These are phyloP conservation scores for Larimichthys polyactis DNA, from an alignment of 2,113 vertebrate genomes.

Conservation along the genomic window DNA sequence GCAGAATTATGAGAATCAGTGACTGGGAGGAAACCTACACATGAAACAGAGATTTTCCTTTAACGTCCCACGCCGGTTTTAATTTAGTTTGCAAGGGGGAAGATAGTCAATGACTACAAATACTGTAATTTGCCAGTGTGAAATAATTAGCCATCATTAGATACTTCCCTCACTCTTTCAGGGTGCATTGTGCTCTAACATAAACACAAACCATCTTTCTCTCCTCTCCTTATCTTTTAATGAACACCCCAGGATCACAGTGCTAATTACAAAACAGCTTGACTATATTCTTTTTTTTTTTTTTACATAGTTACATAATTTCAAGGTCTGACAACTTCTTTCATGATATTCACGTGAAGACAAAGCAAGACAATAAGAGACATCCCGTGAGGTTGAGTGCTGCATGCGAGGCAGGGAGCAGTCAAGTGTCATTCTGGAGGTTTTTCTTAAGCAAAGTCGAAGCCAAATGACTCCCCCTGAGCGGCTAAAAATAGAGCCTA, in stretches of 20 bases:
- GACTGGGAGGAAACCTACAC: conserved; percentile 46
- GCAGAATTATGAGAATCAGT: conserved; percentile 33
- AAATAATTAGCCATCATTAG: conserved; percentile 77
- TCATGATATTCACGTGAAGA: conserved; percentile 31
- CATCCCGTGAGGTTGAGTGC: neutral
- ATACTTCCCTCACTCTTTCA: conserved; percentile 50
- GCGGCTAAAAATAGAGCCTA: conserved; percentile 68
- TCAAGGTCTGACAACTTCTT: conserved; percentile 47
- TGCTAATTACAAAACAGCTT: conserved; percentile 61
- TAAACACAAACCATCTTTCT: neutral
- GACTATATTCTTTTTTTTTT: conserved; percentile 13
- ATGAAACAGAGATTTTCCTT: conserved; percentile 47
- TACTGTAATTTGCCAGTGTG: conserved; percentile 61
- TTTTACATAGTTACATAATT: conserved; percentile 49
- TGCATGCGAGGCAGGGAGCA: neutral
- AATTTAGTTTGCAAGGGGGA: conserved; percentile 64
- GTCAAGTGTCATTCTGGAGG: conserved; percentile 30
- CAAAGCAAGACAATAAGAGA: conserved; percentile 10
- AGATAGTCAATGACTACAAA: conserved; percentile 50
- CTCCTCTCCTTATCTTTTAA: conserved; percentile 60
- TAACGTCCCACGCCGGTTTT: conserved; percentile 55
- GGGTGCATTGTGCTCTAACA: conserved; percentile 22
- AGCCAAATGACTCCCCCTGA: conserved; percentile 43
- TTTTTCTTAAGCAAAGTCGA: conserved; percentile 53
- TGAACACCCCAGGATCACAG: conserved; percentile 48